Conservation (phyloP, 2,113 vertebrate species). For the Salvelinus fontinalis region DNA sequence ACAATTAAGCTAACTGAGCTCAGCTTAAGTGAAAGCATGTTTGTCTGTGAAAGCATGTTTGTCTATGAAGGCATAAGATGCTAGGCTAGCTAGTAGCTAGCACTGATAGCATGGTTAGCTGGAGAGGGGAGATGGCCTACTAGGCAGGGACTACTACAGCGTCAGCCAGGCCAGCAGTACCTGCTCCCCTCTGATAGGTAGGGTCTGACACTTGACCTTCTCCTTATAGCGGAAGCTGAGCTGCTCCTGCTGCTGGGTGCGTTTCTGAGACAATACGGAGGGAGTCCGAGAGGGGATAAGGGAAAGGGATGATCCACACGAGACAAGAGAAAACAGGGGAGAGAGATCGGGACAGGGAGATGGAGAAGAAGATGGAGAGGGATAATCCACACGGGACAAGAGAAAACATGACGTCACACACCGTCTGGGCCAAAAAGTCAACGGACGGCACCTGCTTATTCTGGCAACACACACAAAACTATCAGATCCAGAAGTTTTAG, state of each 20-base stretch:
- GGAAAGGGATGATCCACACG: conserved; percentile 21
- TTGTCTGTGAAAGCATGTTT: neutral
- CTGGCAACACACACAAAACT: neutral
- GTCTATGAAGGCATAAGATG: neutral
- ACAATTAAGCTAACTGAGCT: neutral
- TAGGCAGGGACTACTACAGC: neutral
- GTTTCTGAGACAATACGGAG: conserved; percentile 51
- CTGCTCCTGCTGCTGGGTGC: conserved; percentile 75
- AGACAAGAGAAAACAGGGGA: conserved; percentile 36
- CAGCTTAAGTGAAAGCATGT: neutral
- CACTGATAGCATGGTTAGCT: neutral
- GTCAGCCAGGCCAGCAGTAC: conserved; percentile 50
- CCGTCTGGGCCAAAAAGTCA: neutral
- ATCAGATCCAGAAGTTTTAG: neutral
- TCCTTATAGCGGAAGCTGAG: conserved; percentile 77
- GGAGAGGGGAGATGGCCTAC: neutral
- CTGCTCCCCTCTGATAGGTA: conserved; percentile 67
- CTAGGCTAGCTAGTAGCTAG: neutral
- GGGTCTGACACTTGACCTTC: conserved; percentile 71
- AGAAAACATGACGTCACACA: conserved; percentile 19
- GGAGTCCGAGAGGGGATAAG: neutral
- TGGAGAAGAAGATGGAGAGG: conserved; percentile 24
- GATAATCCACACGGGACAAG: conserved; percentile 26
- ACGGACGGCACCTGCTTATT: neutral
- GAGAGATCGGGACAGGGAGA: conserved; percentile 46